Base-by-base conservation (phyloP, 2,113 vertebrate genomes). In the Pseudorectes ferrugineus region DNA sequence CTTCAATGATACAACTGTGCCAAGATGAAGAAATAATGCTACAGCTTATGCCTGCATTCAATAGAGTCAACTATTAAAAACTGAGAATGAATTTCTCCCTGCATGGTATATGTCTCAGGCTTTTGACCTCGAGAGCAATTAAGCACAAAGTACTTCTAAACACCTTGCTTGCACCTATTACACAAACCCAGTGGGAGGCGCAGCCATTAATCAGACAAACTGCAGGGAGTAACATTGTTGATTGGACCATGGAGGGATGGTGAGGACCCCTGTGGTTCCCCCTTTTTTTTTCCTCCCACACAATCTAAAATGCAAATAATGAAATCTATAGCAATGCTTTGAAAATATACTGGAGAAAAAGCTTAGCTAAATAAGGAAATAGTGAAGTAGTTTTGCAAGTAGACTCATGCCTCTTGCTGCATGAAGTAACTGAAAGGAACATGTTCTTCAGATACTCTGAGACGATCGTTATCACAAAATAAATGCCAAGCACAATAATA, bases 201-300 rank as follows among this genome's bases (percentile, higher is more conserved):
- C 77, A 96, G 91, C 93, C 94, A 97, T 96, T 96, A 97, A 97
- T 97, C 96, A 97, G 95, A 95, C 92, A 92, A 93, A 93, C 96
- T 78, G 93, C 92, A 95, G 97, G 92, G 96, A 96, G 93, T 92
- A 97, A 97, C 95, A 96, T 92, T 92, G 89, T 96, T 97, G 93
- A 96, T 97, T 96, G 96, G 95, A 96, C 94, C 93, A 91, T 48
- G 88, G 93, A 96, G 94, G 95, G 88, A 92, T 95, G 85, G 93
- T 84, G 61, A 83, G 66, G 62, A 61, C 76, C 92, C 96, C 93
- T 68, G 83, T 61, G 65, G 87, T 58, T 87, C n/a, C 26, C 7
- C 6, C 1, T 4, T 61, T 72, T 80, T 93, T 93, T 92, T 85
- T 62, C 20, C 65, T 89, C 92, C 85, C 91, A 81, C 81, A 89